These are phyloP conservation scores for Eulimnadia texana DNA, from an alignment of 1,140 invertebrate species.

Conservation along the genomic window DNA sequence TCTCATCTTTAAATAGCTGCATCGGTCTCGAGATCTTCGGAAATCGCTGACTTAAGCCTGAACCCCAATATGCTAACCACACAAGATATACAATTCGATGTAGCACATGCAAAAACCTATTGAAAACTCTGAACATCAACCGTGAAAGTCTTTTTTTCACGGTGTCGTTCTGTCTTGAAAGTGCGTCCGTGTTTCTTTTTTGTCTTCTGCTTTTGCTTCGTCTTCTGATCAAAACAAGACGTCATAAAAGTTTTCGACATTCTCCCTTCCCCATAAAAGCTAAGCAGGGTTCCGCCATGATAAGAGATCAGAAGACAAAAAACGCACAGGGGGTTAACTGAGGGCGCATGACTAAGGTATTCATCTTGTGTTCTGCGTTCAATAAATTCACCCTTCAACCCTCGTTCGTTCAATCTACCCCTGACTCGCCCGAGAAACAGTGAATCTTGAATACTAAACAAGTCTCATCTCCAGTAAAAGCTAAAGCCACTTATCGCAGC, in stretches of 20 bases:
- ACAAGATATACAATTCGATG: not conserved
- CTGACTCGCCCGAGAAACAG: not conserved
- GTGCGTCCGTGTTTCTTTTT: too few relatives aligned
- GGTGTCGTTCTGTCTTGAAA: too few relatives aligned
- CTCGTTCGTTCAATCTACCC: not conserved
- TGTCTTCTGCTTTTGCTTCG: not conserved
- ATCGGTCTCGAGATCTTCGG: not conserved
- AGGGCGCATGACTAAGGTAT: not conserved
- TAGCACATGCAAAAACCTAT: not conserved
- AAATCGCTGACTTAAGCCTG: not conserved
- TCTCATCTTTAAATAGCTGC: not conserved
- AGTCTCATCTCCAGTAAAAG: not conserved
- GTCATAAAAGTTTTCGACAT: not conserved
- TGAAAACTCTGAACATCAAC: not conserved
- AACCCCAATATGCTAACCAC: not conserved
- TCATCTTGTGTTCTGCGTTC: not conserved
- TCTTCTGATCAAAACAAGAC: not conserved
- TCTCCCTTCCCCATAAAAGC: not conserved
- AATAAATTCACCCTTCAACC: not conserved
- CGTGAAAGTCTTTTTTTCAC: too few relatives aligned
- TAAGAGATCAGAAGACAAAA: not conserved
- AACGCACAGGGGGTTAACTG: not conserved
- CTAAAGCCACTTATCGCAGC: too few relatives aligned
- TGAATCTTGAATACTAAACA: not conserved
- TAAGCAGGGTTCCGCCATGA: not conserved